Conservation (phyloP, 2,888 invertebrate genomes). For the Apamea monoglypha region DNA sequence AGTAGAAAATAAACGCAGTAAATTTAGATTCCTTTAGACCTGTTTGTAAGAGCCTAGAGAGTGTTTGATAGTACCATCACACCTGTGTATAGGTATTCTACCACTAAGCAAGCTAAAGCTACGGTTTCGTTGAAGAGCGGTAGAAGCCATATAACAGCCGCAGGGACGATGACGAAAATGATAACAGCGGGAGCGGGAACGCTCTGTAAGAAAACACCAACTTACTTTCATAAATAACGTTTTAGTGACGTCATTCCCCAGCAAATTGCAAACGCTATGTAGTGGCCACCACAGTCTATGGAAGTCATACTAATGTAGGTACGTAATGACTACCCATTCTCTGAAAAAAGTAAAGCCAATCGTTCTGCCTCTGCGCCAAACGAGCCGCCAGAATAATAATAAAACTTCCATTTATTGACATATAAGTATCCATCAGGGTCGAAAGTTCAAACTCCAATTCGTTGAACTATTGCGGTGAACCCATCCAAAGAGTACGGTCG, state of each 20-base stretch:
- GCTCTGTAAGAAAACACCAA: neutral
- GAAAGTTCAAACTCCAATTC: conserved; percentile 44
- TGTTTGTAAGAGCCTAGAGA: neutral
- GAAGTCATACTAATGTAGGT: neutral
- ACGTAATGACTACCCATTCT: neutral
- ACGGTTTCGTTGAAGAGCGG: neutral
- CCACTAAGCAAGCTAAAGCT: neutral
- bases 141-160: neutral
- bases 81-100: neutral
- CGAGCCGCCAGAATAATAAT: neutral
- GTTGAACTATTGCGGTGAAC: conserved; percentile 55
- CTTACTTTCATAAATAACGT: neutral
- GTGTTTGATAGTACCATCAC: neutral
- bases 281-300: neutral
- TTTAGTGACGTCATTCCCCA: neutral
- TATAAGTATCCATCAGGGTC: conserved; percentile 41
- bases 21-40: neutral
- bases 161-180: neutral
- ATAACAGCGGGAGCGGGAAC: neutral
- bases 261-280: neutral
- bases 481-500: conserved; percentile 38
- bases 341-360: neutral
- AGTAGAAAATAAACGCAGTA: neutral
- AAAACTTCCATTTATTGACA: conserved; percentile 7
- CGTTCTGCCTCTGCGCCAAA: neutral